These are phyloP conservation scores for Pocillopora verrucosa DNA, from an alignment of 64 coral and sea anemone species.

Conservation along the genomic window DNA sequence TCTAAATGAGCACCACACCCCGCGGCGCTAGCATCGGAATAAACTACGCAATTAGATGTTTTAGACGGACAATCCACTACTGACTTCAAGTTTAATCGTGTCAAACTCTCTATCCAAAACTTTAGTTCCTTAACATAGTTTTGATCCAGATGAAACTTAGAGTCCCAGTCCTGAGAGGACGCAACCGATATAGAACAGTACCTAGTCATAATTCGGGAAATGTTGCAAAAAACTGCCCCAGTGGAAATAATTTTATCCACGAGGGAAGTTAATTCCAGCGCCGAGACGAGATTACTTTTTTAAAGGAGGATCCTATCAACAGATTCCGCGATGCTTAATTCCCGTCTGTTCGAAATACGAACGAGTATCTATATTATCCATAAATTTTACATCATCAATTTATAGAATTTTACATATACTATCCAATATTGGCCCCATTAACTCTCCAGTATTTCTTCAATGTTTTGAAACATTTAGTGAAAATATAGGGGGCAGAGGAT, in stretches of 20 bases:
- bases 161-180: no score
- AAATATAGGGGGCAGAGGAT: conserved; percentile 50
- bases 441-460: conserved; percentile 60
- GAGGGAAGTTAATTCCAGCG: conserved; percentile 25
- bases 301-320: no score
- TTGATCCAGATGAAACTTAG: no score
- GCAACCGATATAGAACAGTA: not conserved
- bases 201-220: conserved; percentile 11
- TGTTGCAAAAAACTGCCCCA: conserved; percentile 39
- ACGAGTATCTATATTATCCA: no score
- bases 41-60: conserved; percentile 28
- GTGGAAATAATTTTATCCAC: conserved; percentile 39
- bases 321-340: no score
- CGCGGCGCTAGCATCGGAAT: conserved; percentile 58
- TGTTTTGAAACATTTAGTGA: conserved; percentile 60
- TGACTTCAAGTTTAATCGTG: no score
- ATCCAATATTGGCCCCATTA: conserved; percentile 43
- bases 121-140: no score
- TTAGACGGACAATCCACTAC: no score
- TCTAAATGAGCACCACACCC: not conserved
- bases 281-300: no score
- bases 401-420: no score
- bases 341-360: conserved; percentile 18
- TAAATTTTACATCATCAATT: no score
- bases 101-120: no score